Evolutionary conservation across 2,888 invertebrate genomes (phyloP), one percentile per base, ranked within the genome.

Genomic region (Phania funesta): DNA sequence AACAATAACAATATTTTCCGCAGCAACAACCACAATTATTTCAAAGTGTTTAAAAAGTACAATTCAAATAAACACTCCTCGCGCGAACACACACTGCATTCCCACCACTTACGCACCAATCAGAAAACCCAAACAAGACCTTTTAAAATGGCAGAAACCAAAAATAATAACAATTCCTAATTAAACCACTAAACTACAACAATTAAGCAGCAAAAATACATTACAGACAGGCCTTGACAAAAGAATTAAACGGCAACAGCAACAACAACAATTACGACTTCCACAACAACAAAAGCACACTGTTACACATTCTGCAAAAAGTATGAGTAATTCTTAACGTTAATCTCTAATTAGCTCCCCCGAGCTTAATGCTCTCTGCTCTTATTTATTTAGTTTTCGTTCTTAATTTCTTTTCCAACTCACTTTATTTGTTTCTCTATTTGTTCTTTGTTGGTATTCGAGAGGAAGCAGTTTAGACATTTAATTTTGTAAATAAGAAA

Each of bases 261-360:
- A 29, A 7, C 29, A 65, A 22, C 26, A 41, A 60, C 46, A 75
- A 50, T 35, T 38, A 50, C 48, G 38, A 65, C 24, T 26, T 48
- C 41, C 8, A 11, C 32, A 44, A 54, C n/a, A 46, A 20, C 8
- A 11, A 20, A 13, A 20, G 16, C 60, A 54, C 44, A 32, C 18
- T 29, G 9, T 1, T 16, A 64, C 29, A 46, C 26, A 56, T 64
- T 86, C 80, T 84, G 84, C 24, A 8, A 44, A 50, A 58, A 71
- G 56, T 58, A 58, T 60, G 50, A 88, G 87, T 88, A 85, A 87
- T 86, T 89, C 87, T 85, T 88, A 86, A 87, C 89, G 89, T 89
- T 89, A 89, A 90, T 90, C 88, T 87, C 87, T 90, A 90, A 90
- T 90, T 90, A 90, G 89, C 87, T 89, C 89, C 89, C 84, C 74